These are phyloP conservation scores for Neofelis nebulosa DNA, from an alignment of 2,113 vertebrate species.

Conservation along the genomic window DNA sequence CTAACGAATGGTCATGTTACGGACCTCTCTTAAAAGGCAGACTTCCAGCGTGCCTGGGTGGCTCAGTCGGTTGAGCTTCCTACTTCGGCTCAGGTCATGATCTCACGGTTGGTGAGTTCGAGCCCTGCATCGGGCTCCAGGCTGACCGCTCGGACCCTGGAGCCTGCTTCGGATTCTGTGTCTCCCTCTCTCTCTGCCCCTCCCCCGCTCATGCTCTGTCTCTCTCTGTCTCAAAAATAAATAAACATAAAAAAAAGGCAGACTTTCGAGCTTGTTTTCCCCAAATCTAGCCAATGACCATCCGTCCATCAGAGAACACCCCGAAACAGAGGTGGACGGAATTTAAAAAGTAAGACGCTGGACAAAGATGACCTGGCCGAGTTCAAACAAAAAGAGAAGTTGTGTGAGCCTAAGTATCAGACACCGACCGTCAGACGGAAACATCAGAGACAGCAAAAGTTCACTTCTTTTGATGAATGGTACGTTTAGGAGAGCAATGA, in stretches of 20 bases:
- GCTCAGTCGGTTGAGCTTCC: too few relatives aligned
- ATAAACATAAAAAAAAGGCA: not conserved
- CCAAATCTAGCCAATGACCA: not conserved
- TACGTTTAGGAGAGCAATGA: not conserved
- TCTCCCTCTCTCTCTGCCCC: too few relatives aligned
- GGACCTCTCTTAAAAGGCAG: constrained; percentile 6
- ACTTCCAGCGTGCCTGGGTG: too few relatives aligned
- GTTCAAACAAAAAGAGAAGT: not conserved
- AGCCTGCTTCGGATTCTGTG: too few relatives aligned
- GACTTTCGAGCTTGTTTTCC: constrained; percentile 8
- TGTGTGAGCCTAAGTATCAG: not conserved
- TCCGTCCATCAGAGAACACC: not conserved
- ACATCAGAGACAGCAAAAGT: not conserved
- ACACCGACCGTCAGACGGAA: not conserved
- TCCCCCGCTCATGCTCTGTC: too few relatives aligned
- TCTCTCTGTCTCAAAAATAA: too few relatives aligned
- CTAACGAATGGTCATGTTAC: not conserved
- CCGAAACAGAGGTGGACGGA: not conserved
- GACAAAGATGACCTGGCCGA: not conserved
- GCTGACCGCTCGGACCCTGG: too few relatives aligned
- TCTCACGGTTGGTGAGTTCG: too few relatives aligned
- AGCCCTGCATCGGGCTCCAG: rapidly evolving
- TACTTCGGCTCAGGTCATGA: too few relatives aligned
- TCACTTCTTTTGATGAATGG: not conserved
- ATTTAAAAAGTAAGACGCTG: not conserved